A percentile compares a stretch with the other conserved stretches of the same genome.
phyloP scores from a whole-genome alignment of 2,113 vertebrate species.

The Grallaria varia region DNA sequence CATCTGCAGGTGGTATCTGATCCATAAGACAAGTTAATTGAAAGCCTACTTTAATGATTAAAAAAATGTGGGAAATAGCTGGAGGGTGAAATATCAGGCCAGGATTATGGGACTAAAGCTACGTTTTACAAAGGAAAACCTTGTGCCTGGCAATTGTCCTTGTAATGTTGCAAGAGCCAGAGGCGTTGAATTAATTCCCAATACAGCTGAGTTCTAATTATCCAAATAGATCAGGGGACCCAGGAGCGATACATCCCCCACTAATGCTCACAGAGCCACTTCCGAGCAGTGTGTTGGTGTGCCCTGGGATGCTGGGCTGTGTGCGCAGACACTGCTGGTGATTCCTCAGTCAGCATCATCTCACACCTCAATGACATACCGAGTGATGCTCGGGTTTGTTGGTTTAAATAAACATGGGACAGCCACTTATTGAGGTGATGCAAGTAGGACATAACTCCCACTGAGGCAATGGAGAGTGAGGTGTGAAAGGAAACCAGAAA shows the following conservation, averaged over 20 bases:
- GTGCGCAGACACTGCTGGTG: neutral
- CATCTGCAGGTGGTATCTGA: constrained; percentile 20
- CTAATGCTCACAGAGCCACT: neutral
- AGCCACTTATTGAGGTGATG: neutral
- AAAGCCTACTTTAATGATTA: constrained; percentile 30
- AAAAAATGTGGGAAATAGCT: constrained; percentile 43
- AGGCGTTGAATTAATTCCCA: constrained; percentile 20
- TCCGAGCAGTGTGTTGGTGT: neutral
- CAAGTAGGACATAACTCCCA: neutral
- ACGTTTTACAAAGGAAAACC: constrained; percentile 20
- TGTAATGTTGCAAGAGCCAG: neutral
- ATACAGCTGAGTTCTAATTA: constrained; percentile 30
- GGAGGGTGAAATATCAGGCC: constrained; percentile 30
- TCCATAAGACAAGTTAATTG: constrained; percentile 18
- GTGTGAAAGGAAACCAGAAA: neutral
- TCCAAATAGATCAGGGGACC: neutral
- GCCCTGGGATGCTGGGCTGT: neutral
- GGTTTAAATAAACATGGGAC: neutral
- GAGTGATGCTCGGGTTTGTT: neutral
- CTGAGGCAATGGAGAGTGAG: neutral
- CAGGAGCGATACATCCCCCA: neutral
- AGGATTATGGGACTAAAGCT: constrained; percentile 24
- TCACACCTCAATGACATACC: neutral
- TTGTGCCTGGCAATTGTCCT: constrained; percentile 45
- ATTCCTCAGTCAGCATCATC: neutral